phyloP scores from a whole-genome alignment of 2,888 invertebrate species.

The Drosophila rellima region DNA sequence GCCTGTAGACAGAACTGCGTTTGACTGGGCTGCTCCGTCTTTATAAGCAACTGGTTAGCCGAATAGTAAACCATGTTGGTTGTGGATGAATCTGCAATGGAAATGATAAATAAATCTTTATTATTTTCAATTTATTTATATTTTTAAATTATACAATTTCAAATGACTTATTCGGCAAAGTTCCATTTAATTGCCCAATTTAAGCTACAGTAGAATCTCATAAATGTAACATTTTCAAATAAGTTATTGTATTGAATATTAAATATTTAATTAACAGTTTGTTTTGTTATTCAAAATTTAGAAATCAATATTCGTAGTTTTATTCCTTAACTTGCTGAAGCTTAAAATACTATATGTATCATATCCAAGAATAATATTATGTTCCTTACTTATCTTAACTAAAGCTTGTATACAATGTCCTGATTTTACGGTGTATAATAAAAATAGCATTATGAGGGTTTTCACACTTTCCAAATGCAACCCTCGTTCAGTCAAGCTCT shows the following conservation, averaged over 20 bases:
- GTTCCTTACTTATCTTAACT: not conserved
- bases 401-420: not conserved
- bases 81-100: conserved; percentile 73
- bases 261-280: too few relatives aligned
- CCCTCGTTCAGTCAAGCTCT: not conserved
- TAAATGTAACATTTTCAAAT: too few relatives aligned
- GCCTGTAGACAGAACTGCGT: conserved; percentile 81
- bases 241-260: too few relatives aligned
- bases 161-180: not conserved
- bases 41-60: conserved; percentile 85
- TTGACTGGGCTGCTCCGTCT: conserved; percentile 84
- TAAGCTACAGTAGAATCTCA: too few relatives aligned
- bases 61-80: conserved; percentile 86
- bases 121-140: not conserved
- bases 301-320: not conserved
- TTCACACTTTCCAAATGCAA: conserved; percentile 1
- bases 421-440: not conserved
- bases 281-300: too few relatives aligned
- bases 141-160: not conserved
- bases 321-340: not conserved
- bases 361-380: not conserved
- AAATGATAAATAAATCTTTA: not conserved
- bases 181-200: not conserved
- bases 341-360: not conserved
- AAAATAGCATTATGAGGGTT: not conserved